Conservation (phyloP, 2,888 invertebrate species). For the Drosophila paranaensis region DNA sequence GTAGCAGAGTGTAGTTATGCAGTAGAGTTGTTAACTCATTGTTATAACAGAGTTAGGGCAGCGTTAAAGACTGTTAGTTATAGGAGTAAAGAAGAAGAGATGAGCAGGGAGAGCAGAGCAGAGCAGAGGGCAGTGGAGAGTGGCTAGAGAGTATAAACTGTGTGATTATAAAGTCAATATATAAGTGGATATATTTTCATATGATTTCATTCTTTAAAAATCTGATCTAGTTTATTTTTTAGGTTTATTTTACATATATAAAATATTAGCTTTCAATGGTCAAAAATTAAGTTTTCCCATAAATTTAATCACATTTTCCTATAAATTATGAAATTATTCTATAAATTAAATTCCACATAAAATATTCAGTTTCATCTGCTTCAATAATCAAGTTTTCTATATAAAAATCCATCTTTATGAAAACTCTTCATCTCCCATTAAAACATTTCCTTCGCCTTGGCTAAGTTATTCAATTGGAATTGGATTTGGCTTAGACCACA, state of each 20-base stretch:
- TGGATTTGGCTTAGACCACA: slow-evolving; percentile 8
- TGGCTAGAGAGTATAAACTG: background rate
- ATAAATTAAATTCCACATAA: background rate
- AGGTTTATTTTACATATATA: too few relatives aligned
- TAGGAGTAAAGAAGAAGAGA: background rate
- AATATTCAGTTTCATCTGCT: background rate
- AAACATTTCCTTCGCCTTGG: background rate
- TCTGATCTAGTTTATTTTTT: background rate
- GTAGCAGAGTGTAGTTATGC: slow-evolving; percentile 7
- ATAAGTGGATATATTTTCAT: background rate
- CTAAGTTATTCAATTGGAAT: slow-evolving; percentile 6
- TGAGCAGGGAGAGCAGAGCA: background rate
- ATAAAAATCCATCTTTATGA: background rate
- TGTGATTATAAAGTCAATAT: background rate
- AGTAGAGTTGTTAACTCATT: slow-evolving; percentile 9
- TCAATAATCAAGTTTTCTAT: background rate
- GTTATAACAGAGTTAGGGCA: background rate
- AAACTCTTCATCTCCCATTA: background rate
- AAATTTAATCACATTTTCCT: background rate
- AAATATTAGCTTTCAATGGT: too few relatives aligned
- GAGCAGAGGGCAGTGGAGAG: background rate
- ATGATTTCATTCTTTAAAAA: background rate
- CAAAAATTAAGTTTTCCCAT: too few relatives aligned
- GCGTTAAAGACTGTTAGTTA: background rate
- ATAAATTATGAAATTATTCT: background rate